Evolutionary conservation across 2,888 invertebrate species (phyloP), one percentile per base, ranked within the genome.

Genomic region (Andrena hattorfiana): DNA sequence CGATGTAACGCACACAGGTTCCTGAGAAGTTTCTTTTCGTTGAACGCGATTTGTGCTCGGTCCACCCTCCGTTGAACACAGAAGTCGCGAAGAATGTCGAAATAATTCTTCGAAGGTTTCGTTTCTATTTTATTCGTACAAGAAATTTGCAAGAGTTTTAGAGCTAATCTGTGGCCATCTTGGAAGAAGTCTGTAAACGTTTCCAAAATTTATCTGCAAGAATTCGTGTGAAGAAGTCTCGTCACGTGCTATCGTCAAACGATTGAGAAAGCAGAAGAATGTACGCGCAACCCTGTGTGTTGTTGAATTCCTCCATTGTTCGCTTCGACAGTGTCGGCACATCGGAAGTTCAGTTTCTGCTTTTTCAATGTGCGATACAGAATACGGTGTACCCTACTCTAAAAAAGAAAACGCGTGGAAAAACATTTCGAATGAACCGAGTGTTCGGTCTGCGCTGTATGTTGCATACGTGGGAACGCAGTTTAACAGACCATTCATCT

Each of bases 1-100:
- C 72, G 71, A 83, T 54, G 81, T 68, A 16, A 81, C 82, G 70
- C 66, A 56, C 51, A 4, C 56, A 10, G 56, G 23, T 56, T 13
- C 8, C 56, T 1, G 10, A 13, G 56, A 56, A 26, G 8, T 13
- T 56, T 20, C 23, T 10, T 56, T 56, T 23, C 4, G 23, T 20
- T 42, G 56, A 56, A 42, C 73, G 56, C 6, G 67, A 56, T 8
- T 56, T 20, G 1, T 4, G 54, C 13, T 56, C 10, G 56, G 23
- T 26, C 42, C 13, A 4, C 4, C 26, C 26, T 56, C 23, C 23
- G 10, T 26, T 10, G 56, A 23, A 4, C 56, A 23, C 23, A 56
- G 56, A 10, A 23, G 4, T 26, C 8, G 56, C 56, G 56, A 7
- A 3, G 56, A 13, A 51, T 2, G 51, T 20, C 7, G 56, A 56